Evolutionary conservation across 1,140 invertebrate genomes (phyloP), one percentile per base, ranked within the genome.

Genomic region (Oscheius sp.): DNA sequence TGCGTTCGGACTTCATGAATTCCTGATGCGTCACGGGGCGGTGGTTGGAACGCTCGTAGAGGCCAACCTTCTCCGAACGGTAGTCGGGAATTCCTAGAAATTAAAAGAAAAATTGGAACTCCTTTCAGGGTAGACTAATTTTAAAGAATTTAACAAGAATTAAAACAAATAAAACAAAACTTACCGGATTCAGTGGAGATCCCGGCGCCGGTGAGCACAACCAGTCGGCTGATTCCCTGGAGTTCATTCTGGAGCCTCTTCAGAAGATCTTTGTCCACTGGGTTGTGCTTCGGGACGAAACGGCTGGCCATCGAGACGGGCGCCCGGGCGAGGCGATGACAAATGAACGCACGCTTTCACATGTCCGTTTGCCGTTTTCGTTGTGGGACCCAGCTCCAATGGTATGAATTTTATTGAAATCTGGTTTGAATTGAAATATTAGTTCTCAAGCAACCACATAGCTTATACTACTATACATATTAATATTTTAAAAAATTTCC

Each of bases 111-210:
- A 20, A 45, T 15, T 18, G 13, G 0, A 29, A 35, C n/a, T 75
- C 23, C n/a, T 62, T 20, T 64, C 35, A 46, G 15, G n/a, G 55
- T 26, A 59, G 18, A 18, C 18, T 26, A 1, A 52, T 64, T 45
- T 36, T 1, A 32, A 42, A 42, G 15, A 36, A 64, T 23, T 13
- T 10, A 23, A 0, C 20, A 49, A 67, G 13, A 23, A 20, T 36
- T 31, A n/a, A 38, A 28, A 34, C n/a, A 71, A 79, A 67, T 29
- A 78, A 20, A 29, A 32, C n/a, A 3, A 59, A 63, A 26, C 93
- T 93, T 79, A 73, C 95, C 94, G 86, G 88, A 89, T 89, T 97
- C 94, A 18, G 94, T 98, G 29, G 94, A 97, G 79, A 98, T 90
- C 64, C 94, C 94, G 76, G 94, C 94, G 36, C 95, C 95, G 49